Base-by-base conservation (phyloP, 2,113 vertebrate genomes). In the Typhlomys cinereus region DNA sequence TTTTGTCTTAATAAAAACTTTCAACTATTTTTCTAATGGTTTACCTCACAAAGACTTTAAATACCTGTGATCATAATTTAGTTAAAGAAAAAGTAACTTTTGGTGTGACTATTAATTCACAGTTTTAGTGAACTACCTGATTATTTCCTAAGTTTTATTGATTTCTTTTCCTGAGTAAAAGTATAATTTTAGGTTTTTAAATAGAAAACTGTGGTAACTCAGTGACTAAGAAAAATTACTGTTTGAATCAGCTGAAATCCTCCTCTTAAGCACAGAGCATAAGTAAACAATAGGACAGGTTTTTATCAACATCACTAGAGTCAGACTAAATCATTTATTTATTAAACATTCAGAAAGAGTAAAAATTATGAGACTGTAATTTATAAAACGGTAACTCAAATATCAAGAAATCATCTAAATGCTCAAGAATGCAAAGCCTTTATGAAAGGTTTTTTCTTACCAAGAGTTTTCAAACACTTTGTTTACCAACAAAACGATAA, bases 41-140 rank as follows among this genome's bases (percentile, higher is more conserved):
- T 90, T 50, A 39, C n/a, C 39, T 31, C 94, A 25, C 93, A 73
- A 88, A 54, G 88, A 78, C 54, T 89, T 93, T 21, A 31, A 17
- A 52, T 27, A 54, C 87, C 82, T 95, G 7, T 95, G 57, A 93
- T 74, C 21, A 90, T 54, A 80, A 89, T 70, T 18, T 21, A 93
- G 48, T 76, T 46, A 95, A 93, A 66, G 10, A 23, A 84, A 75
- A 1, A 66, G 1, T n/a, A 39, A 44, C 31, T 76, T 94, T 88
- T 23, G 21, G 7, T 79, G 92, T 95, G 85, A 3, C 0, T 11
- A 46, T 93, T n/a, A 62, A 15, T 50, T 86, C 9, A 25, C 17
- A 84, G 7, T 84, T 94, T 66, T 73, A 94, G n/a, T 50, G 76
- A 83, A 61, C 66, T 41, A 95, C 25, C 25, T 92, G 41, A 67